Evolutionary conservation across 2,797 vertebrate species (phyloP), one percentile per base, ranked within the genome.

Genomic region (Arctocebus calabarensis): DNA sequence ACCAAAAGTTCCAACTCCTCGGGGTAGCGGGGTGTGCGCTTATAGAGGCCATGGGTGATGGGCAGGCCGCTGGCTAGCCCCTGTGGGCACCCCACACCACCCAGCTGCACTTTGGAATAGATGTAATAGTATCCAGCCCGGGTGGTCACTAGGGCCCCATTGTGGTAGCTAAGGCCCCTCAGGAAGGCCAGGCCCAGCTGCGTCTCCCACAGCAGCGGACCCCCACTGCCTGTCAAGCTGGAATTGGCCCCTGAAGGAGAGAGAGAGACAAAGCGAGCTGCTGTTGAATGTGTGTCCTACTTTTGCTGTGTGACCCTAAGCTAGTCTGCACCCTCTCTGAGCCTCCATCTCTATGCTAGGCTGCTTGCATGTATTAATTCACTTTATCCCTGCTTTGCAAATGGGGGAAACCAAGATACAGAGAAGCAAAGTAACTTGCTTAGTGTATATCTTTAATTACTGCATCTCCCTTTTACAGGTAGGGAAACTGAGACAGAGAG

Each of bases 21-120:
- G 0, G 96, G 97, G 22, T 98, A 98, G 12, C 88, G 90, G 20
- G 97, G 52, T 0, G 97, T 98, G 70, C 97, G 98, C 77, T 97
- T 98, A 87, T 96, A 97, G 52, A 98, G 92, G 3, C 86, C 85
- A 0, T 98, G 98, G 7, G 74, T 96, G 64, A 97, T 17, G 2
- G 84, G 71, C 22, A 75, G 52, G 45, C 34, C n/a, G 0, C 78
- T 11, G 43, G 91, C 14, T 19, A 37, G 62, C 0, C 43, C 64
- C 59, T 14, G 73, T 0, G 93, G 78, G 82, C 98, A 98, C 37
- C 43, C 77, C 40, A 85, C 3, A 0, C 84, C 90, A 0, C 96
- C 96, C 77, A 98, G 59, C 89, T 97, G 97, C 77, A 98, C 95
- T 75, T 98, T 98, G 22, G 98, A 98, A 71, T 98, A 98, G 85